Base-by-base conservation (phyloP, 2,888 invertebrate species). In the Scaptomyza tumidula region DNA sequence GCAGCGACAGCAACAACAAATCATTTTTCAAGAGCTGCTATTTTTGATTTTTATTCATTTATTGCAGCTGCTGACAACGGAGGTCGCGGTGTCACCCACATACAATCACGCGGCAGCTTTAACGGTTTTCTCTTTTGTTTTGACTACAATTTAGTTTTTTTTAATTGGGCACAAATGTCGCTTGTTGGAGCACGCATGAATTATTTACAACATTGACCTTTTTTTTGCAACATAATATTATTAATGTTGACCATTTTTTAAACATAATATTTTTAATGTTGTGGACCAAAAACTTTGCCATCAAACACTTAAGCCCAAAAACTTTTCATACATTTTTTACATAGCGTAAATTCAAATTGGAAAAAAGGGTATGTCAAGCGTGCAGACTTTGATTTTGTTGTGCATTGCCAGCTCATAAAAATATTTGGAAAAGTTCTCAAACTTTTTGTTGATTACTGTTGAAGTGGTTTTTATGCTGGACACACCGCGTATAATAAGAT, bases 81-180 rank as follows among this genome's bases (percentile, higher is more conserved):
- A 84, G 86, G 82, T 86, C 81, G 69, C 16, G 68, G 52, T 66
- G 64, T 72, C 86, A 82, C 75, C 84, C 80, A 82, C 83, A 76
- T 82, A 24, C 24, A 2, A 62, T 63, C 55, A 50, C 10, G 48
- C 49, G 29, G 39, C 31, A 41, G 27, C 68, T 65, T 63, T 60
- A 72, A 69, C 61, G 53, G 65, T 45, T 66, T 59, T 39, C 14
- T 48, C n/a, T 41, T 44, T 43, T 33, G 9, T 62, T 33, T 46
- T 45, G 16, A 39, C 46, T 52, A 31, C 29, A 7, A 49, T 41
- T 50, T 24, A 52, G 16, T 52, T 11, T 52, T 55, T 11, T 48
- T 14, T 31, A 9, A 11, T 48, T 31, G 24, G 31, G 19, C 37
- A 44, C 14, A 37, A 44, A 14, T 52, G 37, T 16, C 9, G 41